A percentile compares a stretch with the other conserved stretches of the same genome.
Evolutionary conservation across 2,113 vertebrate species (phyloP).

Genomic region (Ellobius talpinus): DNA sequence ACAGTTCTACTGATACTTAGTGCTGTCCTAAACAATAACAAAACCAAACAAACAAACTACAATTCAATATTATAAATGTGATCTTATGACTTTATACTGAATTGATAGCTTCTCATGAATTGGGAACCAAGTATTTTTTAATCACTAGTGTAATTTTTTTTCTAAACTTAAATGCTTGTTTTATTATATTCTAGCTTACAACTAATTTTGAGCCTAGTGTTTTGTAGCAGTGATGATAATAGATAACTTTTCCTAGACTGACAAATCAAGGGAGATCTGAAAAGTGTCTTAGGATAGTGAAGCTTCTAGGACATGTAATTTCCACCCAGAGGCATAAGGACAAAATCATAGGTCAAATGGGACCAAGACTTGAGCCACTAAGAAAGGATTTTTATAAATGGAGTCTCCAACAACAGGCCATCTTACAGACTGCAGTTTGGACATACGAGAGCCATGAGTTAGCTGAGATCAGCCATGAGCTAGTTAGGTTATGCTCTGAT

Average conservation of each 20-base stretch:
- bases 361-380: background rate
- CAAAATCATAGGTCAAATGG: background rate
- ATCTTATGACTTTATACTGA: background rate
- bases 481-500: constrained; percentile 4
- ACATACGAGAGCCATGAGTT: background rate
- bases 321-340: background rate
- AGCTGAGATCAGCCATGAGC: background rate
- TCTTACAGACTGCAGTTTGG: background rate
- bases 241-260: background rate
- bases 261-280: background rate
- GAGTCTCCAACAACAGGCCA: background rate
- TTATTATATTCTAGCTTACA: background rate
- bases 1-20: background rate
- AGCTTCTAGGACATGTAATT: background rate
- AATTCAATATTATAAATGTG: background rate
- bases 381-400: background rate
- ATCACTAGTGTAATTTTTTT: constrained; percentile 30
- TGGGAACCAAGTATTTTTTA: background rate
- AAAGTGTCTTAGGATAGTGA: constrained; percentile 31
- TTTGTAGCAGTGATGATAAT: background rate
- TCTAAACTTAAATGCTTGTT: constrained; percentile 15
- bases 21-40: background rate
- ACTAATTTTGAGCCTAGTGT: background rate
- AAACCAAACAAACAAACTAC: background rate
- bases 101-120: background rate